Evolutionary conservation across 2,113 vertebrate genomes (phyloP).

Genomic region (Myrmophylax atrothorax): DNA sequence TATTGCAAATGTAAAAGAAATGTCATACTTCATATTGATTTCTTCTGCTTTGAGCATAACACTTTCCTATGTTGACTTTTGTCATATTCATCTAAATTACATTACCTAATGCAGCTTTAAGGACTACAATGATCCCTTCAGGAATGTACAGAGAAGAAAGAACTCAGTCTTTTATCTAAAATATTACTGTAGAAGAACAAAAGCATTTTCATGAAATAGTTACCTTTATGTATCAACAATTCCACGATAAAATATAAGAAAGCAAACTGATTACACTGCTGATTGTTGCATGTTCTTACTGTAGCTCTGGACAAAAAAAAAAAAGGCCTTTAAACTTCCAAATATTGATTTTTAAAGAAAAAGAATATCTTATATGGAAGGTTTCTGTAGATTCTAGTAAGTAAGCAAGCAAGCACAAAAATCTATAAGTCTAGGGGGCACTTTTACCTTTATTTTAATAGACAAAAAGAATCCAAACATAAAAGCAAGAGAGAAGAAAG

Average conservation of each 20-base stretch:
- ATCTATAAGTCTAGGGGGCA: neutral
- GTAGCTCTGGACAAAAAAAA: neutral
- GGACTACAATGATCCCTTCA: neutral
- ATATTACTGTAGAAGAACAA: neutral
- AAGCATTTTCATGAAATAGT: neutral
- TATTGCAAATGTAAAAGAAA: neutral
- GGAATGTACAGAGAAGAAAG: neutral
- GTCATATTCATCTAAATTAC: neutral
- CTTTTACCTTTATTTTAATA: neutral
- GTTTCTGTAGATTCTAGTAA: neutral
- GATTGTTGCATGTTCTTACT: neutral
- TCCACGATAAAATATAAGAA: neutral
- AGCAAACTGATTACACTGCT: neutral
- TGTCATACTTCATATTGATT: neutral
- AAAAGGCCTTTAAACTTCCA: neutral
- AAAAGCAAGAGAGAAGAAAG: neutral
- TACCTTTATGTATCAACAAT: neutral
- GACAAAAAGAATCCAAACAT: neutral
- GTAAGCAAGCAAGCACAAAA: neutral
- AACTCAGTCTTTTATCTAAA: neutral
- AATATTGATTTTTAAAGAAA: neutral
- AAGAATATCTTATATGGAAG: neutral
- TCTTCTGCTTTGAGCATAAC: neutral
- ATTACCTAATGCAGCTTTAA: neutral
- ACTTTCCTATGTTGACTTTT: neutral